Evolutionary conservation across 2,113 vertebrate genomes (phyloP).

Genomic region (Mohoua ochrocephala): DNA sequence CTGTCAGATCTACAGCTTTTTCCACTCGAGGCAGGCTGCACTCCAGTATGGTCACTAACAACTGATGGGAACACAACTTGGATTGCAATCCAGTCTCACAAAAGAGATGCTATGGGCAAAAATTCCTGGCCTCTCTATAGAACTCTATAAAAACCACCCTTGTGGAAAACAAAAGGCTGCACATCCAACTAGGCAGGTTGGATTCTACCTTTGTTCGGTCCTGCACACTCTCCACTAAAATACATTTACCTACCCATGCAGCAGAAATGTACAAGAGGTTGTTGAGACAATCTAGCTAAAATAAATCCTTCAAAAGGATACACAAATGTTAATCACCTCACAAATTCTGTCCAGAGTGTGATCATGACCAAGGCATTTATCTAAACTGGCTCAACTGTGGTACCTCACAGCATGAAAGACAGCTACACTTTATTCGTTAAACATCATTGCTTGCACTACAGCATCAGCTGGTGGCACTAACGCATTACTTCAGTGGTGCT

Average conservation of each 20-base stretch:
- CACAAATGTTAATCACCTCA: not conserved
- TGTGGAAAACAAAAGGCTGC: not conserved
- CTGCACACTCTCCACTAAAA: not conserved
- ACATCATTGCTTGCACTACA: not conserved
- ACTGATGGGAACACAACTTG: not conserved
- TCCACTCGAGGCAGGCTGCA: rapidly evolving
- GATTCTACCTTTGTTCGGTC: not conserved
- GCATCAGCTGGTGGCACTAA: not conserved
- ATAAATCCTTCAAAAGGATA: not conserved
- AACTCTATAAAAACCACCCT: not conserved
- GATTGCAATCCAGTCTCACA: not conserved
- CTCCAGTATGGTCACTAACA: not conserved
- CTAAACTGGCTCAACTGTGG: not conserved
- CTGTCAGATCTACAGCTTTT: not conserved
- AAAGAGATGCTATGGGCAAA: not conserved
- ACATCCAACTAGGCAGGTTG: not conserved
- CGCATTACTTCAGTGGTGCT: not conserved
- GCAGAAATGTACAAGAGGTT: not conserved
- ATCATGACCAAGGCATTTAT: not conserved
- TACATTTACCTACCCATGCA: not conserved
- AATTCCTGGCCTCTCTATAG: not conserved
- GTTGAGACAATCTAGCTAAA: not conserved
- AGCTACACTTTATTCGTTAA: not conserved
- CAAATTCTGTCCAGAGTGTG: not conserved
- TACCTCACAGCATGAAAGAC: not conserved